Evolutionary conservation across 1,140 invertebrate genomes (phyloP), one percentile per base, ranked within the genome.

Genomic region (Drosophila grimshawi): DNA sequence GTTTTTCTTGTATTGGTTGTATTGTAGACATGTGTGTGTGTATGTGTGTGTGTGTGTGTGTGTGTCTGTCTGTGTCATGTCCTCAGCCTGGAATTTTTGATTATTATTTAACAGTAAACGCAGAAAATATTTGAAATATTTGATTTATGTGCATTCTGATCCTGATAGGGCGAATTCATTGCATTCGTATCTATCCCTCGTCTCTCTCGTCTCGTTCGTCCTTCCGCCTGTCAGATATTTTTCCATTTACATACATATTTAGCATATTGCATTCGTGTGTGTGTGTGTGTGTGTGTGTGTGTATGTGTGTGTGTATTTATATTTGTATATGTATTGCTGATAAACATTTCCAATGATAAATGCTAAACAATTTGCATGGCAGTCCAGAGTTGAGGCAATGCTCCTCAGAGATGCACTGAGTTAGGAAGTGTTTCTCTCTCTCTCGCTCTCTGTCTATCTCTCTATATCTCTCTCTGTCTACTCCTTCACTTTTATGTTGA

Each of bases 61-160:
- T 41, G 51, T 37, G 35, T 71, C 30, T 55, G 37, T 67, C 37
- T 49, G 39, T 49, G n/a, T 63, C 39, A 61, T 64, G 71, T 81
- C 80, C 76, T 82, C 74, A 78, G 80, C 70, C 80, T 83, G 72
- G 76, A 86, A 86, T 86, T 86, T 86, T 83, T 86, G 83, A 86
- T 86, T 89, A 86, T 86, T 86, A 76, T 86, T 83, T 86, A 78
- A 80, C 76, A 88, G 79, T 86, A 86, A 88, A 83, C 76, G 83
- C 72, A 81, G 81, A 83, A 79, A 77, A 76, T 89, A 73, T 86
- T 86, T 86, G 64, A 86, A 86, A 78, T 86, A 70, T 83, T 86
- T 86, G 83, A 86, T 86, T 86, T 86, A 86, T 86, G 80, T 77
- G 76, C 76, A 77, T 89, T 72, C 80, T 61, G 70, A 73, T 73